Conservation (phyloP, 2,797 vertebrate genomes). For the Phrynocephalus vlangalii region DNA sequence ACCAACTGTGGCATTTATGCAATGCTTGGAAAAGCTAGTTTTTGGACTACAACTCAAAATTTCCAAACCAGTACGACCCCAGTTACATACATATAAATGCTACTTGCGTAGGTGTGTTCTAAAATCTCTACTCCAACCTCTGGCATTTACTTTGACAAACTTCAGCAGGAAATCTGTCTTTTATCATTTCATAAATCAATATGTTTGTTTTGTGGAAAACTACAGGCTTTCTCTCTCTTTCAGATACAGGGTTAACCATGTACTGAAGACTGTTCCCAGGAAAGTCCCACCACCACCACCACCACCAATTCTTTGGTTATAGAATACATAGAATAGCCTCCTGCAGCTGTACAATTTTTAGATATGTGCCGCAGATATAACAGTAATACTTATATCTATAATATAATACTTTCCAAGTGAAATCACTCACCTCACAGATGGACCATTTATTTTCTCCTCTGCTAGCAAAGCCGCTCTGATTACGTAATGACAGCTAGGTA, state of each 20-base stretch:
- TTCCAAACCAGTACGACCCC: no score
- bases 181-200: slow-evolving; percentile 53
- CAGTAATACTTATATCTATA: background rate
- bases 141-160: slow-evolving; percentile 37
- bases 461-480: slow-evolving; percentile 49
- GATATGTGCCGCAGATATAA: slow-evolving; percentile 10
- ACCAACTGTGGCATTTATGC: slow-evolving; percentile 39
- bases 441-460: slow-evolving; percentile 50
- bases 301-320: slow-evolving; percentile 36
- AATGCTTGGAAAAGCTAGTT: no score
- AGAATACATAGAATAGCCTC: slow-evolving; percentile 41
- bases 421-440: slow-evolving; percentile 50
- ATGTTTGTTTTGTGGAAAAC: slow-evolving; percentile 39
- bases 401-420: slow-evolving; percentile 42
- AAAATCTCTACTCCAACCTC: background rate
- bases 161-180: slow-evolving; percentile 41
- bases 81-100: no score
- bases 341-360: background rate
- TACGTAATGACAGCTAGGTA: slow-evolving; percentile 64
- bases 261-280: slow-evolving; percentile 42
- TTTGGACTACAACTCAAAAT: no score
- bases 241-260: slow-evolving; percentile 36
- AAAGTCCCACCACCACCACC: slow-evolving; percentile 34
- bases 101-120: background rate
- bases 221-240: background rate